These are phyloP conservation scores for Dione vanillae DNA, from an alignment of 2,888 invertebrate genomes.

Conservation along the genomic window DNA sequence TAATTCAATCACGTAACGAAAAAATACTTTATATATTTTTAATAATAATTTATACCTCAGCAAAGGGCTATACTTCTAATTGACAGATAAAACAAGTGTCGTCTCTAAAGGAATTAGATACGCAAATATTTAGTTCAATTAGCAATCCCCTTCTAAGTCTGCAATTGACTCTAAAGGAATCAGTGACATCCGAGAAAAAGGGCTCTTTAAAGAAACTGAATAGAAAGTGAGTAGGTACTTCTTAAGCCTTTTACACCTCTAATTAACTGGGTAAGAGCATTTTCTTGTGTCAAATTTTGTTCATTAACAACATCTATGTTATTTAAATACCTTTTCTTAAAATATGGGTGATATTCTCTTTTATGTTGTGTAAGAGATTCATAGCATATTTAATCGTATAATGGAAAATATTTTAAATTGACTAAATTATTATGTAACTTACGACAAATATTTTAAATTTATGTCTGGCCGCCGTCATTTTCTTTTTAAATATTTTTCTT, in stretches of 20 bases:
- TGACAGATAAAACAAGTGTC: conserved; percentile 56
- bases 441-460: too few relatives aligned
- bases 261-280: conserved; percentile 66
- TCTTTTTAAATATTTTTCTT: too few relatives aligned
- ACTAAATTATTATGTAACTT: too few relatives aligned
- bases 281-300: conserved; percentile 40
- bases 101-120: conserved; percentile 66
- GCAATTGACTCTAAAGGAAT: conserved; percentile 76
- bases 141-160: conserved; percentile 58
- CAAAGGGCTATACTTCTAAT: conserved; percentile 49
- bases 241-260: conserved; percentile 69
- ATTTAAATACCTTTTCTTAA: neutral
- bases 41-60: conserved; percentile 25
- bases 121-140: conserved; percentile 81
- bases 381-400: too few relatives aligned
- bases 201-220: conserved; percentile 59
- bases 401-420: too few relatives aligned
- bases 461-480: too few relatives aligned
- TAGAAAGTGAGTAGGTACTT: conserved; percentile 69
- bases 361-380: neutral
- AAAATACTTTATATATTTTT: conserved; percentile 21
- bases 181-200: conserved; percentile 76
- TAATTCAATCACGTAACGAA: too few relatives aligned
- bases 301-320: conserved; percentile 44
- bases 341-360: neutral